Evolutionary conservation across 2,888 invertebrate genomes (phyloP).

Genomic region (Emmelina monodactyla): DNA sequence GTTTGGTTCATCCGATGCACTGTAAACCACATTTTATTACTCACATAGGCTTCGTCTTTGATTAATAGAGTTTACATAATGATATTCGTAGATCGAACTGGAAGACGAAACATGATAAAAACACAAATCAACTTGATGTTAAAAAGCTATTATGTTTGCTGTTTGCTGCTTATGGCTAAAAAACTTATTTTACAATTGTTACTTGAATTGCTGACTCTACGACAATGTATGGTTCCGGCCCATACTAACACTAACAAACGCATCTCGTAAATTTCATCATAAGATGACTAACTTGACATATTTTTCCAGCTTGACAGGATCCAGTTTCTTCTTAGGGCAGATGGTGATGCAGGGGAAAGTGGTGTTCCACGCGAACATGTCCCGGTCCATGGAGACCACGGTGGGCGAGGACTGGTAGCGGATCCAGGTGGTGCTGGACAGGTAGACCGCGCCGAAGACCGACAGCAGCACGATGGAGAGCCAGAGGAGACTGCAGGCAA

Average conservation of each 20-base stretch:
- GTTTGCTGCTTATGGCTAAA: too few relatives aligned
- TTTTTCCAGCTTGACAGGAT: slow-evolving; percentile 54
- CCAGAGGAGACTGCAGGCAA: slow-evolving; percentile 60
- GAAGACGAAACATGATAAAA: too few relatives aligned
- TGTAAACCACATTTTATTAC: too few relatives aligned
- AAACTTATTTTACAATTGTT: too few relatives aligned
- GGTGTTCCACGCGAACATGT: slow-evolving; percentile 76
- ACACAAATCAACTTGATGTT: too few relatives aligned
- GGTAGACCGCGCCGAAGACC: slow-evolving; percentile 58
- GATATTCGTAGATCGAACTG: too few relatives aligned
- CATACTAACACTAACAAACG: neutral
- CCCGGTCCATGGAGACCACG: slow-evolving; percentile 77
- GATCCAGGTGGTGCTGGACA: slow-evolving; percentile 68
- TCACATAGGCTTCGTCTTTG: too few relatives aligned
- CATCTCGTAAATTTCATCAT: neutral
- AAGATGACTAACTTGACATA: slow-evolving; percentile 53
- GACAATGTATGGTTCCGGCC: too few relatives aligned
- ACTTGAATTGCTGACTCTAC: too few relatives aligned
- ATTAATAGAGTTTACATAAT: too few relatives aligned
- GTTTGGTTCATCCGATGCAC: slow-evolving; percentile 37
- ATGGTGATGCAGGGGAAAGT: slow-evolving; percentile 74
- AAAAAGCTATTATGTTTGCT: too few relatives aligned
- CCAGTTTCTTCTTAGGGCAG: slow-evolving; percentile 68
- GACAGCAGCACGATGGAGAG: slow-evolving; percentile 59
- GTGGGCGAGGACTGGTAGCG: slow-evolving; percentile 76